Base-by-base conservation (phyloP, 35 echinoderm and acorn worm species). In the Apostichopus californicus region DNA sequence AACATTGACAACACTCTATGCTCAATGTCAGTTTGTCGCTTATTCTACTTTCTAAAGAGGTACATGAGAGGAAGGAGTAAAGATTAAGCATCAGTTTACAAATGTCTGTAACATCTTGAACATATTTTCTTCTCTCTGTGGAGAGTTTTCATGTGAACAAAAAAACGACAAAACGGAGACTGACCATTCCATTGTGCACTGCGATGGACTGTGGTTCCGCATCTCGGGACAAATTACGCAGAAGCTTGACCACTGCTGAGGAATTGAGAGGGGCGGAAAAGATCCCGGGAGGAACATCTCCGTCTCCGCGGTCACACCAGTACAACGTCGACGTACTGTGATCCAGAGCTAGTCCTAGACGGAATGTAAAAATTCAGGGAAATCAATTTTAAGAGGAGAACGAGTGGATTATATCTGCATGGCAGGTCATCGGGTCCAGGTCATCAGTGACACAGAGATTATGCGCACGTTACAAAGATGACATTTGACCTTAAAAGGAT, bases 261-360 rank as follows among this genome's bases (percentile, higher is more conserved):
- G 46, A 55, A 56, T 56, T 6, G 8, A 56, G 3, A 17, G 25
- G 8, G 55, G 10, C 55, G 17, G 34, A 4, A 14, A 56, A 83
- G 17, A 83, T 61, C 28, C 85, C 93, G 5, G 60, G 59, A 8
- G 84, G 73, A 3, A 90, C 90, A 13, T 55, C 57, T 5, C 14
- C 56, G 11, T 87, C 63, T 10, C 95, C 90, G 57, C 46, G 73
- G 55, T 96, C 95, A 0, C 93, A 94, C 95, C 95, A 96, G 86
- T 92, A 96, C 13, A 96, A 55, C 6, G 58, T 75, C 6, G 80
- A 20, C 3, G 24, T 92, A 17, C 18, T 28, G 13, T 85, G 46
- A 56, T 96, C 95, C 64, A 96, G 21, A 28, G 95, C 86, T 26
- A 96, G 85, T 61, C 93, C 95, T 96, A 28, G 34, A 54, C 56